Evolutionary conservation across 2,113 vertebrate species (phyloP).

Genomic region (Tichodroma muraria): DNA sequence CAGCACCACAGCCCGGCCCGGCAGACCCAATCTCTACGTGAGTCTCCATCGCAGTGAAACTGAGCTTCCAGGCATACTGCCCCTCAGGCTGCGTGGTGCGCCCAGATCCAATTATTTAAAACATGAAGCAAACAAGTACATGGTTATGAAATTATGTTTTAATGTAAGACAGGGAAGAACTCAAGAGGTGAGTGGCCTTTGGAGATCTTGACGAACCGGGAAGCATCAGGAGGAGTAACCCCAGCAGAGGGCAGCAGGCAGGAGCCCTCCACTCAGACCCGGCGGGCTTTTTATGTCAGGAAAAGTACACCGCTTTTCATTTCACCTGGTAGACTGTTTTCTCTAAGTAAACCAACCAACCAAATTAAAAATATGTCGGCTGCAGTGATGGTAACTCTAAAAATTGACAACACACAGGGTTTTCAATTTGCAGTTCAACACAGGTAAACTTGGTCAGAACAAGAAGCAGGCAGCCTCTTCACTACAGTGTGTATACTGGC

Average conservation of each 20-base stretch:
- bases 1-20: background rate
- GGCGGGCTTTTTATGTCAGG: background rate
- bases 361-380: background rate
- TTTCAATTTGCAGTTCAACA: background rate
- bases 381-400: background rate
- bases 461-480: background rate
- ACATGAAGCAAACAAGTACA: fast-evolving
- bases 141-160: background rate
- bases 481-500: background rate
- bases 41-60: background rate
- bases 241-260: conserved; percentile 32
- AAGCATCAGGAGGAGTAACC: background rate
- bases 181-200: background rate
- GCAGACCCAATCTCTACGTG: fast-evolving
- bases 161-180: background rate
- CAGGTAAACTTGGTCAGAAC: background rate
- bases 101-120: background rate
- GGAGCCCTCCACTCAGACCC: background rate
- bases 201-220: background rate
- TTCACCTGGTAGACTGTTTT: background rate
- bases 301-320: background rate
- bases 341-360: background rate
- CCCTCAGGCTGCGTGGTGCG: background rate
- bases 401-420: fast-evolving
- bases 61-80: background rate